phyloP scores from a whole-genome alignment of 1,140 invertebrate species.

The Eciton burchellii region DNA sequence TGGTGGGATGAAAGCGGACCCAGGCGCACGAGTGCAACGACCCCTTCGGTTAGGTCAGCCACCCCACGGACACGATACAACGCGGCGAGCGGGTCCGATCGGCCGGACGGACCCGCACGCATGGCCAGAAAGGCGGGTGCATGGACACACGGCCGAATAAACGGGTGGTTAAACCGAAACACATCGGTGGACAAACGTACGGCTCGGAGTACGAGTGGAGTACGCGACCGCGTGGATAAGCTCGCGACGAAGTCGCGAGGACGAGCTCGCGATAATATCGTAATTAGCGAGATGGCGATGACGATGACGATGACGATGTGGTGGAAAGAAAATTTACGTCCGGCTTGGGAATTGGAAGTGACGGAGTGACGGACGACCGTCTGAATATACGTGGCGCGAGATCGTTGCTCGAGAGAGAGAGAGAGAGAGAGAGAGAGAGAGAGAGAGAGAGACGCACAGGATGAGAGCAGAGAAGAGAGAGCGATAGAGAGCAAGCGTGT shows the following conservation, averaged over 20 bases:
- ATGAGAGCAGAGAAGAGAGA: neutral
- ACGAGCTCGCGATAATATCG: neutral
- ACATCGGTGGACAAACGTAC: slow-evolving; percentile 65
- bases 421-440: neutral
- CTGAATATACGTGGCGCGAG: neutral
- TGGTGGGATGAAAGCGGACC: slow-evolving; percentile 81
- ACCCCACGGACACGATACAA: slow-evolving; percentile 79
- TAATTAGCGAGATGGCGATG: neutral
- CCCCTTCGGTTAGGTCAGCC: slow-evolving; percentile 83
- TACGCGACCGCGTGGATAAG: slow-evolving; percentile 64
- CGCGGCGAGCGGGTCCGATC: slow-evolving; percentile 58
- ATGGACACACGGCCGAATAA: slow-evolving; percentile 48
- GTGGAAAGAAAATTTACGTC: neutral
- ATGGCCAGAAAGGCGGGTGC: slow-evolving; percentile 26
- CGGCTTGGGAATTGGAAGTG: no score
- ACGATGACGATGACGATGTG: neutral
- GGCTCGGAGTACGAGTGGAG: no score
- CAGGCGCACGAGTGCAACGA: slow-evolving; percentile 82
- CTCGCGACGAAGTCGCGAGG: slow-evolving; percentile 65
- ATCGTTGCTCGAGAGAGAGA: neutral
- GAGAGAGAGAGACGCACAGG: neutral
- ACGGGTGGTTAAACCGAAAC: slow-evolving; percentile 68
- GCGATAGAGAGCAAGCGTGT: neutral
- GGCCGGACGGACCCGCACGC: slow-evolving; percentile 63
- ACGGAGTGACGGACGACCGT: no score